Conservation (phyloP, 2,888 invertebrate species). For the Didymodactylos carnosus region DNA sequence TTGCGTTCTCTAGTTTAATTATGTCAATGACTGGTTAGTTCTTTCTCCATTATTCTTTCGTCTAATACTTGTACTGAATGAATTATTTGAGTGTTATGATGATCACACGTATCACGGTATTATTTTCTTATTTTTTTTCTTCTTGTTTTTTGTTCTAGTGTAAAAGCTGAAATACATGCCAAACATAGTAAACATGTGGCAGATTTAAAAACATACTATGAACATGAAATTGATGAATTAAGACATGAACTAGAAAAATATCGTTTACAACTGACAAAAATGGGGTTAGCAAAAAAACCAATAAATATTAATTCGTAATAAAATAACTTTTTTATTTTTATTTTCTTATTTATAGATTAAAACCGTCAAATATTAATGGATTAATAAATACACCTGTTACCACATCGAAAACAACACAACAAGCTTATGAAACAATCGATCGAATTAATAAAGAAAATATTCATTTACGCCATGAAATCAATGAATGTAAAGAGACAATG, state of each 20-base stretch:
- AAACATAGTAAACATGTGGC: slow-evolving; percentile 25
- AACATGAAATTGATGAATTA: slow-evolving; percentile 23
- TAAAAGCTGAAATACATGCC: slow-evolving; percentile 21
- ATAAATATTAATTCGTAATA: too few relatives aligned
- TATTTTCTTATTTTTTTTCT: neutral
- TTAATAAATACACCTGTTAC: too few relatives aligned
- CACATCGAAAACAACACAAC: neutral
- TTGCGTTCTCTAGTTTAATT: too few relatives aligned
- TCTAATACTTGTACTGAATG: too few relatives aligned
- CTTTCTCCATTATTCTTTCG: too few relatives aligned
- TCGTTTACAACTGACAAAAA: too few relatives aligned
- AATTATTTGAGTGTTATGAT: too few relatives aligned
- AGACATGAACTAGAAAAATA: slow-evolving; percentile 16
- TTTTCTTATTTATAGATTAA: too few relatives aligned
- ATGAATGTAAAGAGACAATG: too few relatives aligned
- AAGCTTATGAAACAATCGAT: neutral
- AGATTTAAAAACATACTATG: slow-evolving; percentile 25
- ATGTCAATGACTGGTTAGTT: too few relatives aligned
- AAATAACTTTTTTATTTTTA: too few relatives aligned
- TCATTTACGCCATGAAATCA: neutral
- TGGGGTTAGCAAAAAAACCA: neutral
- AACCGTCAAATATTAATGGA: too few relatives aligned
- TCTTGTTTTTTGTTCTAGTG: slow-evolving; percentile 16
- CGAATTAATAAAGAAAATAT: neutral
- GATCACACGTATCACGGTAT: neutral